Evolutionary conservation across 2,113 vertebrate genomes (phyloP).

Genomic region (Rattus norvegicus): DNA sequence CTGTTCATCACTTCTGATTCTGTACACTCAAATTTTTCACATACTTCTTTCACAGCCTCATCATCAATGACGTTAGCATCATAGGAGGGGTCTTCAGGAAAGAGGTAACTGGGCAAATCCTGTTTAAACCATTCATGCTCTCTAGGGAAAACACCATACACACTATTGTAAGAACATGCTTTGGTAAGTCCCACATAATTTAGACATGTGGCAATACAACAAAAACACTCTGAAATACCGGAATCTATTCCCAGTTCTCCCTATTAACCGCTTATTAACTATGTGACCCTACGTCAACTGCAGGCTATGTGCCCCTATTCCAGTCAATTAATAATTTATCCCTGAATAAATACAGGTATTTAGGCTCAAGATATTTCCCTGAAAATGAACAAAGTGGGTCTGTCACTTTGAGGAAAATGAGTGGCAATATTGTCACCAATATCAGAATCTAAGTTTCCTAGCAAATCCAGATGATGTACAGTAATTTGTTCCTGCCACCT

Average conservation of each 20-base stretch:
- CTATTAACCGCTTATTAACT: not conserved
- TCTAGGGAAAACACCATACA: constrained; percentile 85
- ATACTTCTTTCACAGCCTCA: constrained; percentile 96
- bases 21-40: constrained; percentile 97
- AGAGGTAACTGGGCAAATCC: constrained; percentile 96
- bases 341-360: constrained; percentile 14
- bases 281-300: not conserved
- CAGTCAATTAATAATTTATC: not conserved
- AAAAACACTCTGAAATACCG: constrained; percentile 25
- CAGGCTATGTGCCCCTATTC: not conserved
- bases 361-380: constrained; percentile 40
- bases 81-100: constrained; percentile 97
- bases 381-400: constrained; percentile 29
- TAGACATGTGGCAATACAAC: constrained; percentile 1
- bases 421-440: not conserved
- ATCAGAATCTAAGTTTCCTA: constrained; percentile 45
- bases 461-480: constrained; percentile 9
- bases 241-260: not conserved
- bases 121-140: constrained; percentile 99
- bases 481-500: not conserved
- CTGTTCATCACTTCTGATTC: constrained; percentile 96
- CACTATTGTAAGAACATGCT: constrained; percentile 56
- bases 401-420: constrained; percentile 36
- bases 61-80: constrained; percentile 95
- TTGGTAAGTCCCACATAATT: constrained; percentile 50